These are phyloP conservation scores for Eubasilissa splendida DNA, from an alignment of 2,888 invertebrate species.

Conservation along the genomic window DNA sequence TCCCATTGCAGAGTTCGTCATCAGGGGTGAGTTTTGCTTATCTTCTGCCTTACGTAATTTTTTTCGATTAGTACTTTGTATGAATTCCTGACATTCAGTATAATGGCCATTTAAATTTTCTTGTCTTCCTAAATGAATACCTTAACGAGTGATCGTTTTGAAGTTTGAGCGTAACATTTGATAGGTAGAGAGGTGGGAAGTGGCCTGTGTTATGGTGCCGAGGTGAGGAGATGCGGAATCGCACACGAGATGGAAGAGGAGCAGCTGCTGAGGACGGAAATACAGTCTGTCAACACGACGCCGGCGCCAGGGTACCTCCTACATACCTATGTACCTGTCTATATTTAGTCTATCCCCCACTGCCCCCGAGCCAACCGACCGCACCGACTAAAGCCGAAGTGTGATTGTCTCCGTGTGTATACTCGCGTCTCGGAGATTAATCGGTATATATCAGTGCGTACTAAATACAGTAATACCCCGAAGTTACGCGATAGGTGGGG, in stretches of 20 bases:
- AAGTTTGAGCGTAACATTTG: neutral
- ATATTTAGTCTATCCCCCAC: conserved; percentile 18
- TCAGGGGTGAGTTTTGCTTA: too few species aligned
- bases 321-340: neutral
- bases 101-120: too few species aligned
- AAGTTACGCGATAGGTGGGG: too few species aligned
- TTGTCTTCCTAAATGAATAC: neutral
- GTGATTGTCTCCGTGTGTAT: conserved; percentile 2
- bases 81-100: too few species aligned
- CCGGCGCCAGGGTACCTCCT: conserved; percentile 38
- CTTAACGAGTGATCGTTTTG: neutral
- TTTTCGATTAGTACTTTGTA: too few species aligned
- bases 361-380: neutral
- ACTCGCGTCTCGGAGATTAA: too few species aligned
- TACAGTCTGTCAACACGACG: conserved; percentile 43
- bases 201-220: neutral
- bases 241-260: conserved; percentile 13
- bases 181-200: neutral
- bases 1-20: too few species aligned
- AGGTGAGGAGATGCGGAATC: conserved; percentile 1
- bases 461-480: too few species aligned
- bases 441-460: too few species aligned
- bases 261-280: conserved; percentile 45
- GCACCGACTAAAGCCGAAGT: conserved; percentile 11
- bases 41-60: too few species aligned